A percentile compares a stretch with the other conserved stretches of the same genome.
Evolutionary conservation across 1,140 invertebrate genomes (phyloP).

Genomic region (Eumeta japonica): DNA sequence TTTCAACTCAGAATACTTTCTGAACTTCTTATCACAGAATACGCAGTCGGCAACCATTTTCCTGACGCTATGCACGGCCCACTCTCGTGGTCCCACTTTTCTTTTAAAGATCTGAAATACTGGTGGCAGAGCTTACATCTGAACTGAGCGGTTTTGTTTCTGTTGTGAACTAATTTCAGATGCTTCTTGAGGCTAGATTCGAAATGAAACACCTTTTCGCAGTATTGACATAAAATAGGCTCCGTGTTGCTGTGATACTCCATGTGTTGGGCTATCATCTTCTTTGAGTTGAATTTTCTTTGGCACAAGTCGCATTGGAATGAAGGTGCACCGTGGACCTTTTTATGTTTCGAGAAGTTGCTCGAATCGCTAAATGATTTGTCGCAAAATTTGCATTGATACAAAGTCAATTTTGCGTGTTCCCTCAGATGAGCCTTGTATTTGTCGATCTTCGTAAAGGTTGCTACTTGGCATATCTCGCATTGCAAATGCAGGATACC

Average conservation of each 20-base stretch:
- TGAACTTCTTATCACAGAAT: constrained; percentile 39
- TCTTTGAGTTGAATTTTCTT: constrained; percentile 52
- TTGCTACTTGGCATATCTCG: constrained; percentile 35
- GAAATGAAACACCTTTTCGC: constrained; percentile 42
- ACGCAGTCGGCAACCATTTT: constrained; percentile 46
- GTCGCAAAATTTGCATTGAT: constrained; percentile 51
- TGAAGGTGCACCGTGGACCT: constrained; percentile 43
- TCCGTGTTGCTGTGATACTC: constrained; percentile 41
- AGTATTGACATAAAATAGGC: constrained; percentile 34
- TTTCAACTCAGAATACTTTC: constrained; percentile 44
- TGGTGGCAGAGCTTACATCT: constrained; percentile 39
- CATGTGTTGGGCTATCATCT: constrained; percentile 50
- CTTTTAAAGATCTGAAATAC: constrained; percentile 37
- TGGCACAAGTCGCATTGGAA: constrained; percentile 49
- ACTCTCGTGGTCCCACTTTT: constrained; percentile 56
- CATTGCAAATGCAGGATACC: constrained; percentile 40
- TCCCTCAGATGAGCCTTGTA: constrained; percentile 49
- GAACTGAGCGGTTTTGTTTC: constrained; percentile 20
- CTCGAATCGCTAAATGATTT: constrained; percentile 54
- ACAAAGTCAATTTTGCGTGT: constrained; percentile 49
- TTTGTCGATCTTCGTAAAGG: constrained; percentile 40
- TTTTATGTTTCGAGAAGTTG: constrained; percentile 56
- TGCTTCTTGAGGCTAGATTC: constrained; percentile 48
- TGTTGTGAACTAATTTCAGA: constrained; percentile 35
- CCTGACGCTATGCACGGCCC: constrained; percentile 41